Percentiles rank a stretch among this genome's conserved stretches.
phyloP scores from a whole-genome alignment of 2,888 invertebrate genomes.

The Gymnosoma rotundatum region DNA sequence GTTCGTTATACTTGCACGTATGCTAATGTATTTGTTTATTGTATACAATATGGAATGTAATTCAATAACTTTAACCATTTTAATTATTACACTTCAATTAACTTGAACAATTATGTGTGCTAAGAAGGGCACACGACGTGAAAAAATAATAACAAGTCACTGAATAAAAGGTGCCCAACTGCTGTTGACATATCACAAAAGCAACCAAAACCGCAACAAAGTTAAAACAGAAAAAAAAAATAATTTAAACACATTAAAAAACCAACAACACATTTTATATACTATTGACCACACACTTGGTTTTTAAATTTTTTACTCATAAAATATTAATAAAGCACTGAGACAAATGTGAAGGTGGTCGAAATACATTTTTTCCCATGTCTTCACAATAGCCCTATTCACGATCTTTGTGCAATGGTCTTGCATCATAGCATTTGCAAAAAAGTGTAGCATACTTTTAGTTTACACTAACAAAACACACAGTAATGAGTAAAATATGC shows the following conservation, averaged over 20 bases:
- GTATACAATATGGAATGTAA: slow-evolving; percentile 15
- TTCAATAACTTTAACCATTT: slow-evolving; percentile 33
- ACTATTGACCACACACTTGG: slow-evolving; percentile 40
- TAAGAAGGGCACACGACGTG: slow-evolving; percentile 59
- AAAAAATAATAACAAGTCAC: neutral
- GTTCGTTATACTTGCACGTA: neutral
- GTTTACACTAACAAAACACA: too few species aligned
- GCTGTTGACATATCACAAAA: slow-evolving; percentile 30
- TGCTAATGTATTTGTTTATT: neutral
- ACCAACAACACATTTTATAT: slow-evolving; percentile 6
- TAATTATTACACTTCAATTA: slow-evolving; percentile 57
- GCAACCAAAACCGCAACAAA: slow-evolving; percentile 29
- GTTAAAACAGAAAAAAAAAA: too few species aligned
- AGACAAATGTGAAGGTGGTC: neutral
- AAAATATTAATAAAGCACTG: neutral
- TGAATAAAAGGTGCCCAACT: slow-evolving; percentile 32
- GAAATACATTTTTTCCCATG: neutral
- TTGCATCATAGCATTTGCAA: too few species aligned
- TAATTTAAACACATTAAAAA: slow-evolving; percentile 18
- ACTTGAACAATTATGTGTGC: slow-evolving; percentile 46
- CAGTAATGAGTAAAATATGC: too few species aligned
- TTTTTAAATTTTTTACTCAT: slow-evolving; percentile 10
- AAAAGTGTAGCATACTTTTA: too few species aligned
- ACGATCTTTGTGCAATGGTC: too few species aligned
- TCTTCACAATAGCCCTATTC: too few species aligned